Base-by-base conservation (phyloP, 2,888 invertebrate species). In the Tachina lurida region DNA sequence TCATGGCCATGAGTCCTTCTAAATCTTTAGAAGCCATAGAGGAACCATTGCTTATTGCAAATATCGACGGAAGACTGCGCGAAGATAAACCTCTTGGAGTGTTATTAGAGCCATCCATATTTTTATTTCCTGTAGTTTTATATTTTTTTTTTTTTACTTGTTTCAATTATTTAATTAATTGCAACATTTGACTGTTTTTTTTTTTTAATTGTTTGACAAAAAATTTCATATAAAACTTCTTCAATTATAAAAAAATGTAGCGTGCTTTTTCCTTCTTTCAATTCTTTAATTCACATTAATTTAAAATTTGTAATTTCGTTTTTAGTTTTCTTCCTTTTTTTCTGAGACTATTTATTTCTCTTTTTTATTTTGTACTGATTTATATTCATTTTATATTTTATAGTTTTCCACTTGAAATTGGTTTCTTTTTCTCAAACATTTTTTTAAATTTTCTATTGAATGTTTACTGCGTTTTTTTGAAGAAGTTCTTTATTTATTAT, bases 1-100 rank as follows among this genome's bases (percentile, higher is more conserved):
- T 92, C 88, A 93, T 91, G 88, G 92, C 90, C 88, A 91, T 92
- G 82, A 93, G 88, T 84, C 90, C 91, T 86, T 93, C 92, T 88
- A 92, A 89, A 86, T 92, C 93, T 88, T 88, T 88, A 45, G 86
- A 65, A 70, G 84, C 83, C 83, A 86, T 86, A n/a, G 86, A 77
- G 83, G 86, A 86, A 83, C 86, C 86, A 83, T 86, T 86, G 67
- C 79, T 86, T 78, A 86, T 83, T 63, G 81, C 60, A 58, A 89
- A 89, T 19, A 89, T 80, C 17, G 89, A 89, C 22, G 89, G 86
- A 86, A 86, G 86, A 89, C 88, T 89, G 76, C 86, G 88, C 86
- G 82, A 88, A 84, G 87, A 83, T 83, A 86, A 80, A 63, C 86
- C 85, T 87, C 77, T 86, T 80, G 82, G 85, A 60, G 78, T 78